Evolutionary conservation across 1,140 invertebrate genomes (phyloP).

Genomic region (Conus ventricosus): DNA sequence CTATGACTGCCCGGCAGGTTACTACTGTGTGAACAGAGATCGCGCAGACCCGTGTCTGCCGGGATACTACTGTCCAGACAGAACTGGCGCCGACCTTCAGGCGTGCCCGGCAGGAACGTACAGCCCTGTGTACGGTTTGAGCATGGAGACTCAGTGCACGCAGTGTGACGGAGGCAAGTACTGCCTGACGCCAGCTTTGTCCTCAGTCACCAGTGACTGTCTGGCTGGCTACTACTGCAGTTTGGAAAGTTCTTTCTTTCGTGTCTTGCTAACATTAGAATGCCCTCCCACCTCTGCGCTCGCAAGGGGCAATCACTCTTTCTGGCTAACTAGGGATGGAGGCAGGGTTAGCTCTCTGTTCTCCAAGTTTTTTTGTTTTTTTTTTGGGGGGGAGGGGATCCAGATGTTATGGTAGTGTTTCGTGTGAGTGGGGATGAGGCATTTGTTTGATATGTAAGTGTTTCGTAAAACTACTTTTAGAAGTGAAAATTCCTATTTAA

Average conservation of each 20-base stretch:
- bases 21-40: constrained; percentile 67
- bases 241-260: constrained; percentile 52
- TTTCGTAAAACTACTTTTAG: too few relatives aligned
- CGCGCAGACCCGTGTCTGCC: constrained; percentile 64
- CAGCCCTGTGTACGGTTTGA: constrained; percentile 62
- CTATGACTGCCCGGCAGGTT: constrained; percentile 70
- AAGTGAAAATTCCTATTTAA: too few relatives aligned
- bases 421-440: too few relatives aligned
- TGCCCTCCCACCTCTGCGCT: too few relatives aligned
- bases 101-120: constrained; percentile 70
- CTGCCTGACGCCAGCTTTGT: constrained; percentile 59
- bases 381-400: too few relatives aligned
- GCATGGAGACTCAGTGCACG: constrained; percentile 61
- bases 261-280: too few relatives aligned
- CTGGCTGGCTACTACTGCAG: constrained; percentile 68
- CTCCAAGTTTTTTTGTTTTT: too few relatives aligned
- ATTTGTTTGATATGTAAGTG: too few relatives aligned
- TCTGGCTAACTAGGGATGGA: too few relatives aligned
- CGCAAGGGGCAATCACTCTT: too few relatives aligned
- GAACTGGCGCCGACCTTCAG: constrained; percentile 70
- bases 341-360: too few relatives aligned
- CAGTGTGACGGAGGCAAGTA: constrained; percentile 71
- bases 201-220: constrained; percentile 59
- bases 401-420: too few relatives aligned
- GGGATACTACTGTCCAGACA: constrained; percentile 68